These are phyloP conservation scores for Nyctalus aviator DNA, from an alignment of 2,797 vertebrate genomes.

Conservation along the genomic window DNA sequence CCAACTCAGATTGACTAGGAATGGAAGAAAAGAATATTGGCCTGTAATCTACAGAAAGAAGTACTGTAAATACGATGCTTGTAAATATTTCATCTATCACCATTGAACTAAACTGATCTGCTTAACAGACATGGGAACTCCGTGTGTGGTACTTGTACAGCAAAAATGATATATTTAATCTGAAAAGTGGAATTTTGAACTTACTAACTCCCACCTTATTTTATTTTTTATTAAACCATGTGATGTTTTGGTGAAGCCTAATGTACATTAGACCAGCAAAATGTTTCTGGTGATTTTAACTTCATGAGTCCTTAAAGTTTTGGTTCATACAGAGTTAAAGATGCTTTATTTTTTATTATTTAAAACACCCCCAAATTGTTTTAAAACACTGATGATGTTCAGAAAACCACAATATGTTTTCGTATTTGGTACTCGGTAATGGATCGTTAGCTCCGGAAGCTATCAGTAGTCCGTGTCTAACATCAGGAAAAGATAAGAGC, in stretches of 20 bases:
- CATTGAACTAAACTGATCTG: slow-evolving; percentile 87
- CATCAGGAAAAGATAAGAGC: neutral
- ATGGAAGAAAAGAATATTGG: slow-evolving; percentile 91
- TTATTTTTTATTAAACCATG: slow-evolving; percentile 73
- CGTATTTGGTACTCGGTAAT: slow-evolving; percentile 46
- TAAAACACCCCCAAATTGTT: slow-evolving; percentile 43
- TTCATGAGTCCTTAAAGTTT: slow-evolving; percentile 63
- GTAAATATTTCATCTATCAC: slow-evolving; percentile 93
- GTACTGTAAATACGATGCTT: slow-evolving; percentile 90
- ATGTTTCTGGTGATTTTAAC: slow-evolving; percentile 76
- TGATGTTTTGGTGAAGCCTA: slow-evolving; percentile 63
- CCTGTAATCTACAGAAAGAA: slow-evolving; percentile 92
- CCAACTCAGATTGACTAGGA: slow-evolving; percentile 95
- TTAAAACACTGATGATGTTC: slow-evolving; percentile 55
- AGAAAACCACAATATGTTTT: slow-evolving; percentile 69
- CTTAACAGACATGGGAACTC: slow-evolving; percentile 77
- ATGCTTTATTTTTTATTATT: slow-evolving; percentile 61
- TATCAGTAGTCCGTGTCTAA: neutral
- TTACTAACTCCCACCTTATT: slow-evolving; percentile 50
- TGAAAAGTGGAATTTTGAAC: slow-evolving; percentile 58
- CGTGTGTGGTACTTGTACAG: slow-evolving; percentile 64
- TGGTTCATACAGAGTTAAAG: slow-evolving; percentile 61
- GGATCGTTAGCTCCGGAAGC: neutral
- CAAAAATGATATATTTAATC: slow-evolving; percentile 31
- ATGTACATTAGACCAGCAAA: slow-evolving; percentile 80